These are phyloP conservation scores for Tigriopus japonicus DNA, from an alignment of 1,140 invertebrate genomes.

Conservation along the genomic window DNA sequence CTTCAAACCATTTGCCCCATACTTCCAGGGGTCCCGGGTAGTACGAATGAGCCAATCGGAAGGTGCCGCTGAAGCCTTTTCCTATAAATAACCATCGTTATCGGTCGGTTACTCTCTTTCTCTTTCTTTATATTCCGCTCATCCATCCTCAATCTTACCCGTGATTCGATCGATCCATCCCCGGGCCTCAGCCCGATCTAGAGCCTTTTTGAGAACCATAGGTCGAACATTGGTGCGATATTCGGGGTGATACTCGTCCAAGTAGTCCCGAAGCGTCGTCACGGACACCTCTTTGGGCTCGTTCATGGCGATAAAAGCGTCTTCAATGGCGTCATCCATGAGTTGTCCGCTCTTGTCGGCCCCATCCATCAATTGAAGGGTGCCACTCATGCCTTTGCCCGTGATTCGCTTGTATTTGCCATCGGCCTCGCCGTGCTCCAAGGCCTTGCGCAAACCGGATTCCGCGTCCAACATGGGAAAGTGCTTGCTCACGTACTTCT, in stretches of 20 bases:
- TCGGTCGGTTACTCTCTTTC: too few relatives aligned
- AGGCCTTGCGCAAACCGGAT: slow-evolving; percentile 1
- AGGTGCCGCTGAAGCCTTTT: not conserved
- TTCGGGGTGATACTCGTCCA: slow-evolving; percentile 7
- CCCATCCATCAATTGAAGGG: slow-evolving; percentile 2
- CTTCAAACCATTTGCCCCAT: not conserved
- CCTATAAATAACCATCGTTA: not conserved
- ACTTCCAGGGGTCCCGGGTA: not conserved
- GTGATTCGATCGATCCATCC: not conserved
- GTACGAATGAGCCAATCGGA: not conserved
- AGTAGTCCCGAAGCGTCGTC: not conserved
- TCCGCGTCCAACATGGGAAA: not conserved
- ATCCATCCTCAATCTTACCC: too few relatives aligned
- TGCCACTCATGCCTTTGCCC: slow-evolving; percentile 9
- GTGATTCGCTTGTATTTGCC: not conserved
- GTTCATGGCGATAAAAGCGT: slow-evolving; percentile 9
- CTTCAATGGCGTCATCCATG: slow-evolving; percentile 5
- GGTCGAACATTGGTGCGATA: not conserved
- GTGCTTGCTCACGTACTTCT: slow-evolving; percentile 4
- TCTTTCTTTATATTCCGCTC: too few relatives aligned
- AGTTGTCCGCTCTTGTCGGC: slow-evolving; percentile 5
- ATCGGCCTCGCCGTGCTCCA: not conserved
- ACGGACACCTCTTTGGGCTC: slow-evolving; percentile 8
- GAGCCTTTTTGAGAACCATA: not conserved
- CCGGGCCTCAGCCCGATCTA: not conserved